These are phyloP conservation scores for Chironomus tentans DNA, from an alignment of 2,888 invertebrate species.

Conservation along the genomic window DNA sequence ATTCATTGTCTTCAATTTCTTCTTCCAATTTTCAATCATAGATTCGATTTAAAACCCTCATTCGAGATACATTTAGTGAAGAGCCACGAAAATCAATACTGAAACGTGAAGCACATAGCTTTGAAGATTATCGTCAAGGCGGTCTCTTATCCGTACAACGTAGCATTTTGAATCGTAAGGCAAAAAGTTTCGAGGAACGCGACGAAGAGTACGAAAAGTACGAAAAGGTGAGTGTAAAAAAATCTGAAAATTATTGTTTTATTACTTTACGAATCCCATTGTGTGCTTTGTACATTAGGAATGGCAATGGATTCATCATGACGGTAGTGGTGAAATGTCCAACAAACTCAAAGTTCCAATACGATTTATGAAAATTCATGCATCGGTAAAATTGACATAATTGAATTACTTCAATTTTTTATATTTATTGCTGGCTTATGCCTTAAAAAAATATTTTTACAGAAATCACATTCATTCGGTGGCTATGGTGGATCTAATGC, in stretches of 20 bases:
- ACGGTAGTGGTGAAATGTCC: background rate
- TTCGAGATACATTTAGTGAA: slow-evolving; percentile 57
- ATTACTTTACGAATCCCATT: background rate
- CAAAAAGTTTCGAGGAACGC: slow-evolving; percentile 84
- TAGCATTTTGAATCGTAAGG: slow-evolving; percentile 55
- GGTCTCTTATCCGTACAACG: slow-evolving; percentile 52
- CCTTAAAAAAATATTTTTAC: no score
- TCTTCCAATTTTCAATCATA: slow-evolving; percentile 33
- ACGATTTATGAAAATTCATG: slow-evolving; percentile 32
- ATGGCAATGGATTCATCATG: slow-evolving; percentile 23
- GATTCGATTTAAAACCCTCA: slow-evolving; percentile 59
- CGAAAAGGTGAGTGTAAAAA: slow-evolving; percentile 63
- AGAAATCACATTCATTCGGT: slow-evolving; percentile 79
- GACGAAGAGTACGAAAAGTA: slow-evolving; percentile 88
- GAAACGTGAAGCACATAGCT: slow-evolving; percentile 71
- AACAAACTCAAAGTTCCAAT: slow-evolving; percentile 29
- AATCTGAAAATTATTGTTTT: slow-evolving; percentile 53
- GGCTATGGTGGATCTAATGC: slow-evolving; percentile 52
- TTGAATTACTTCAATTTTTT: background rate
- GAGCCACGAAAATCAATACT: slow-evolving; percentile 68
- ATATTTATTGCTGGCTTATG: no score
- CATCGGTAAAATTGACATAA: background rate
- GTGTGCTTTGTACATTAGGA: background rate
- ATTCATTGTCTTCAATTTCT: no score
- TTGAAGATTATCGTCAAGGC: slow-evolving; percentile 57